Percentiles rank a stretch among this genome's conserved stretches.
phyloP scores from a whole-genome alignment of 2,888 invertebrate genomes.

The Chrysolina americana region DNA sequence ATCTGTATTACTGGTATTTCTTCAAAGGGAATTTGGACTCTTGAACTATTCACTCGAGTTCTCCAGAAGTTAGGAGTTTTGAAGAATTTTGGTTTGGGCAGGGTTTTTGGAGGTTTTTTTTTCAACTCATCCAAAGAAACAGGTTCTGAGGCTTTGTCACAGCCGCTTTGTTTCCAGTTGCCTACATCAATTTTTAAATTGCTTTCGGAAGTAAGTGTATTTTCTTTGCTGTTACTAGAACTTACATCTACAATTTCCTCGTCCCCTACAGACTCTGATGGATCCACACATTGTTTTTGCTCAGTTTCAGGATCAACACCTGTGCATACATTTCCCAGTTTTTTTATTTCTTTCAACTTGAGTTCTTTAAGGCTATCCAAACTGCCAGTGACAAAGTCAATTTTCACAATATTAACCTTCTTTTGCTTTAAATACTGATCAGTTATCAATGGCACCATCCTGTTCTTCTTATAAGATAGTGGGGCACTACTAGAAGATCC shows the following conservation, averaged over 20 bases:
- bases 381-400: slow-evolving; percentile 38
- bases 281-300: too few species aligned
- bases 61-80: not conserved
- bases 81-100: not conserved
- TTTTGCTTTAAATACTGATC: slow-evolving; percentile 44
- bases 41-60: not conserved
- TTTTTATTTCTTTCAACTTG: not conserved
- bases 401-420: slow-evolving; percentile 46
- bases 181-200: not conserved
- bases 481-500: slow-evolving; percentile 8
- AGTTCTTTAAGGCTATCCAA: not conserved
- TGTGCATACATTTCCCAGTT: not conserved
- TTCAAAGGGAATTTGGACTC: not conserved
- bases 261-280: not conserved
- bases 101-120: not conserved
- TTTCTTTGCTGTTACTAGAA: not conserved
- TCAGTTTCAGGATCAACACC: not conserved
- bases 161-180: not conserved
- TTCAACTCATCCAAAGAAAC: not conserved
- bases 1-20: not conserved
- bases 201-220: not conserved
- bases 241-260: not conserved
- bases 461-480: slow-evolving; percentile 28
- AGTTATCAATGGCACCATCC: slow-evolving; percentile 38
- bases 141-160: not conserved